Percentiles rank a stretch among this genome's conserved stretches.
Conservation (phyloP, 1,140 invertebrate species). For the Drosophila pallidifrons region DNA sequence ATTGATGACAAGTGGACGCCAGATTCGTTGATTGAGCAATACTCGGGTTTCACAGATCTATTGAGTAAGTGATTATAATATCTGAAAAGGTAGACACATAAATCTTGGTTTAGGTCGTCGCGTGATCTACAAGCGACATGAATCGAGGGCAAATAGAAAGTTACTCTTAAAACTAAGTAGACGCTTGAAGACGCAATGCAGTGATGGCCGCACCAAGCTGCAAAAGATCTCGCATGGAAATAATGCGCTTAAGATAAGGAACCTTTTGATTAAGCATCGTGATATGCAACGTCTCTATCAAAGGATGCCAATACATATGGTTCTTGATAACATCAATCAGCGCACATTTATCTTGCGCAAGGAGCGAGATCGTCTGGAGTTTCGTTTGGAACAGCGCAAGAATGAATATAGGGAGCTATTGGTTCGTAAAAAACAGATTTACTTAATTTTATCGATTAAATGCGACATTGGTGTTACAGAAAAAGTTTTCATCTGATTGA, state of each 20-base stretch:
- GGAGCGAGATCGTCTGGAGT: slow-evolving; percentile 73
- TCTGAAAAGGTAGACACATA: background rate
- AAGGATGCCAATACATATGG: slow-evolving; percentile 74
- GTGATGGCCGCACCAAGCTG: slow-evolving; percentile 70
- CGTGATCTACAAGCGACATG: slow-evolving; percentile 62
- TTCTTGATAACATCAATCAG: slow-evolving; percentile 80
- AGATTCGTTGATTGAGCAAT: slow-evolving; percentile 65
- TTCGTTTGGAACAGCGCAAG: slow-evolving; percentile 58
- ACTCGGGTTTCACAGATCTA: slow-evolving; percentile 62
- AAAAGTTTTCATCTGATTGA: too few relatives aligned
- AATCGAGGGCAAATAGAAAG: slow-evolving; percentile 55
- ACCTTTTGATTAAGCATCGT: slow-evolving; percentile 69
- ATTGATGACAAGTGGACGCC: slow-evolving; percentile 71
- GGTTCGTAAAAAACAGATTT: slow-evolving; percentile 18
- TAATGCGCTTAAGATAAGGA: slow-evolving; percentile 68
- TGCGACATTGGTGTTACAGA: too few relatives aligned
- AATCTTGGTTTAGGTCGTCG: slow-evolving; percentile 41
- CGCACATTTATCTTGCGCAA: slow-evolving; percentile 80
- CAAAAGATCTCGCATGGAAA: slow-evolving; percentile 64
- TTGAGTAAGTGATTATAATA: slow-evolving; percentile 58
- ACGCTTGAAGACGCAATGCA: slow-evolving; percentile 60
- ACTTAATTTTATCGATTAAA: too few relatives aligned
- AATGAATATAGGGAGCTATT: slow-evolving; percentile 53
- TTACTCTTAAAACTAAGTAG: slow-evolving; percentile 48
- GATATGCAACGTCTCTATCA: slow-evolving; percentile 78